phyloP scores from a whole-genome alignment of 2,113 vertebrate species.

The Oryzias javanicus region DNA sequence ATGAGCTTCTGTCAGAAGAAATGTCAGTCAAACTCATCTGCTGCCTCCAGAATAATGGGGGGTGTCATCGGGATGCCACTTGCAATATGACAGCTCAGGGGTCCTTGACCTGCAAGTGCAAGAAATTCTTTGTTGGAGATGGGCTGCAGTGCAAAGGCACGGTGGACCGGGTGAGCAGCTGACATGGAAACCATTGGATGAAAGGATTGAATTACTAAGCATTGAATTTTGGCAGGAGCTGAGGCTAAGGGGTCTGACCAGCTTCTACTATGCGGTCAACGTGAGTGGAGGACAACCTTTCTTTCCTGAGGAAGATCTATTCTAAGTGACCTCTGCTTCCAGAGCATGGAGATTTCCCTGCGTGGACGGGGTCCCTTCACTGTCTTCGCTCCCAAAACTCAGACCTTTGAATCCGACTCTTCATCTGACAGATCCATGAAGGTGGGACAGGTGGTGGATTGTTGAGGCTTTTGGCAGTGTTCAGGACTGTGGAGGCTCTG shows the following conservation, averaged over 20 bases:
- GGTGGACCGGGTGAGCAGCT: conserved; percentile 78
- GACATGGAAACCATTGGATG: neutral
- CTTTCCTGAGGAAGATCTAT: neutral
- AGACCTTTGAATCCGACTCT: conserved; percentile 29
- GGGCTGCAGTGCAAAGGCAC: conserved; percentile 83
- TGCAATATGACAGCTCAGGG: conserved; percentile 80
- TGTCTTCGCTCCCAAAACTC: conserved; percentile 75
- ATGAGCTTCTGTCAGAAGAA: neutral
- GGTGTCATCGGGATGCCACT: conserved; percentile 79
- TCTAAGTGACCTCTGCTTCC: conserved; percentile 24
- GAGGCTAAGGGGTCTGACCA: conserved; percentile 49
- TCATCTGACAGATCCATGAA: neutral
- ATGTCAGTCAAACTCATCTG: too few relatives aligned
- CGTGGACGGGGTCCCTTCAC: conserved; percentile 84
- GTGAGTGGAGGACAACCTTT: conserved; percentile 57
- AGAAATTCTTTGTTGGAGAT: conserved; percentile 74
- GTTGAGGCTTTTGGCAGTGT: too few relatives aligned
- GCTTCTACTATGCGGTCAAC: conserved; percentile 76
- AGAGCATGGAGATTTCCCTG: conserved; percentile 74
- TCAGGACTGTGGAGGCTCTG: too few relatives aligned
- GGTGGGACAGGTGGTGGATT: too few relatives aligned
- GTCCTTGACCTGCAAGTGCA: conserved; percentile 82
- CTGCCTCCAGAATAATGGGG: conserved; percentile 83
- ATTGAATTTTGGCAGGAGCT: conserved; percentile 77
- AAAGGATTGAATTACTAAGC: neutral